Evolutionary conservation across 2,113 vertebrate species (phyloP).

Genomic region (Notarius lentiginosus): DNA sequence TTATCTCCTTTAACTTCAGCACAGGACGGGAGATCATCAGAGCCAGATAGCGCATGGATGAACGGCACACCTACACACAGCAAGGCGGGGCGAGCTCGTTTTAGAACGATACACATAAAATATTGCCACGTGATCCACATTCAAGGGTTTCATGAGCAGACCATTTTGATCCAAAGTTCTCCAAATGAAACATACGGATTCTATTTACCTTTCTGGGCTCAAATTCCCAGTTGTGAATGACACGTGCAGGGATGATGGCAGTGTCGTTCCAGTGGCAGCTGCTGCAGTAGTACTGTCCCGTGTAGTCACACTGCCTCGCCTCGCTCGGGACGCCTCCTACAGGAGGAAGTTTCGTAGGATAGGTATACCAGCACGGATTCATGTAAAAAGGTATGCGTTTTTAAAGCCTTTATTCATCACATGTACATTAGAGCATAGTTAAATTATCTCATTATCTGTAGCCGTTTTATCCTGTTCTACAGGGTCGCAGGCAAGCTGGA

Average conservation of each 20-base stretch:
- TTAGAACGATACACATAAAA: too few relatives aligned
- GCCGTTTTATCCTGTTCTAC: too few relatives aligned
- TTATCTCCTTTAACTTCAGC: conserved; percentile 89
- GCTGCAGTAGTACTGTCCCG: conserved; percentile 94
- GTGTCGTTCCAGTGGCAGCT: conserved; percentile 97
- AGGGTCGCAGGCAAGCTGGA: too few relatives aligned
- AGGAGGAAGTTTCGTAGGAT: conserved; percentile 1
- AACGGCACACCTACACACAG: conserved; percentile 84
- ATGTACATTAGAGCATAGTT: too few relatives aligned
- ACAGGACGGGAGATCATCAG: conserved; percentile 92
- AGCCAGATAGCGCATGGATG: conserved; percentile 90
- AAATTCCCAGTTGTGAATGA: conserved; percentile 99
- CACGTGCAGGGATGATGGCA: conserved; percentile 85
- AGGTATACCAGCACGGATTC: background rate
- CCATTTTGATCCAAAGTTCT: background rate
- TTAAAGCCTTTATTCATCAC: background rate
- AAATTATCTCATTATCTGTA: background rate
- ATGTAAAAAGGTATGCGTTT: background rate
- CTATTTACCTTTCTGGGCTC: conserved; percentile 85
- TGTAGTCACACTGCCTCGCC: conserved; percentile 96
- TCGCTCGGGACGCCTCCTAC: conserved; percentile 88
- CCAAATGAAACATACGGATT: background rate
- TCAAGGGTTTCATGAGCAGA: background rate
- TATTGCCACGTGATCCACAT: background rate
- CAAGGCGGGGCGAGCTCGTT: too few relatives aligned